phyloP scores from a whole-genome alignment of 2,113 vertebrate genomes.

The Pelvicachromis taeniatus region DNA sequence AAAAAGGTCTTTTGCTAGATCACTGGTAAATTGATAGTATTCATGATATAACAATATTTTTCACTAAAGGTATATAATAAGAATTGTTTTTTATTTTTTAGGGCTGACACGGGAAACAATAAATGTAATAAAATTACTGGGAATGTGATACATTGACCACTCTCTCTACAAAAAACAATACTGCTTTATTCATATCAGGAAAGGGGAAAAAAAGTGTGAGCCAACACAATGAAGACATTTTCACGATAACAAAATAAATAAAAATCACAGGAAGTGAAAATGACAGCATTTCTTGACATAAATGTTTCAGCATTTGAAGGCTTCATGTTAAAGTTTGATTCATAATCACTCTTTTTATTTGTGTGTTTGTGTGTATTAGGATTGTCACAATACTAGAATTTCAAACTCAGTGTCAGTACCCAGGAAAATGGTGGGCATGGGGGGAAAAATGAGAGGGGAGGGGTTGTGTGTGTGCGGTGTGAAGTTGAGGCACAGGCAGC shows the following conservation, averaged over 20 bases:
- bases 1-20: background rate
- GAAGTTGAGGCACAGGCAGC: background rate
- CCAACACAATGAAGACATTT: background rate
- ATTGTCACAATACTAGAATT: background rate
- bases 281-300: background rate
- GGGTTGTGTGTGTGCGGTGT: background rate
- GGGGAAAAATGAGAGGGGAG: fast-evolving
- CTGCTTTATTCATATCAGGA: background rate
- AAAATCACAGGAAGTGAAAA: background rate
- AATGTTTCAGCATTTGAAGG: background rate
- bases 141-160: background rate
- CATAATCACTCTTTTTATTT: too few species aligned
- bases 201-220: fast-evolving
- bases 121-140: background rate
- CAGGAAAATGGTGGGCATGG: background rate
- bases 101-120: background rate
- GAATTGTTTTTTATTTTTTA: background rate
- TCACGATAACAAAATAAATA: background rate
- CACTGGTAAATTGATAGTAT: background rate
- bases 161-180: background rate
- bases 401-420: background rate
- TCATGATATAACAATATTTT: background rate
- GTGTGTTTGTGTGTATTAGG: background rate
- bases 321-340: background rate
- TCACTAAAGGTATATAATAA: background rate